Evolutionary conservation across 2,888 invertebrate genomes (phyloP), one percentile per base, ranked within the genome.

Genomic region (Platycnemis pennipes): DNA sequence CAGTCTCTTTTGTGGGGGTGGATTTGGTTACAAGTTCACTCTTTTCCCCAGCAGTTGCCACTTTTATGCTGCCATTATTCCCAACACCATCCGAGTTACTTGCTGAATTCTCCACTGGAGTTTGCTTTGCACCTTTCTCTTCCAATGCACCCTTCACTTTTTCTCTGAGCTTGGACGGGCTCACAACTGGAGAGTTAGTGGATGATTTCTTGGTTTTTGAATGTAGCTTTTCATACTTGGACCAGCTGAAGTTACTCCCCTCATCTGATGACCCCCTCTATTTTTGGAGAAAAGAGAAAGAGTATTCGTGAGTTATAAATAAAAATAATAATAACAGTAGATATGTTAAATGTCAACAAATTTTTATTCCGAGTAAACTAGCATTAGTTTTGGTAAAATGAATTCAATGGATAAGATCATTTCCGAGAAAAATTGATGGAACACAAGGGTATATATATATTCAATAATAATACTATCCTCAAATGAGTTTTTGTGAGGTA

Each of bases 211-310:
- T 91, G 56, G 63, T 5, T 44, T 91, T 91, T 19, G 42, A 11
- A 91, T 63, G 42, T 44, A 44, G 26, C 42, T 42, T 63, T 16
- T 44, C 56, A 37, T 44, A n/a, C n/a, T 63, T n/a, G 44, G 56
- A 44, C 91, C 91, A 91, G 44, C 63, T 63, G 42, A 63, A 63
- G 44, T 63, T 91, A 7, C 63, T 63, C 45, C 63, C 91, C 26
- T 91, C 91, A 91, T 91, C 91, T n/a, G 91, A 91, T 44, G 91
- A 63, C 26, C 13, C 26, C 44, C 44, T 91, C 91, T 91, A 42
- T n/a, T 63, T 37, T 13, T 2, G 7, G 77, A 77, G 0, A 2
- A 16, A 77, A 77, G 1, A 77, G 26, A 63, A n/a, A 26, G 63
- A 22, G n/a, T 63, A 5, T 26, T n/a, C n/a, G n/a, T n/a, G n/a